Evolutionary conservation across 2,797 vertebrate species (phyloP).

Genomic region (Gadopsis bispinosus): DNA sequence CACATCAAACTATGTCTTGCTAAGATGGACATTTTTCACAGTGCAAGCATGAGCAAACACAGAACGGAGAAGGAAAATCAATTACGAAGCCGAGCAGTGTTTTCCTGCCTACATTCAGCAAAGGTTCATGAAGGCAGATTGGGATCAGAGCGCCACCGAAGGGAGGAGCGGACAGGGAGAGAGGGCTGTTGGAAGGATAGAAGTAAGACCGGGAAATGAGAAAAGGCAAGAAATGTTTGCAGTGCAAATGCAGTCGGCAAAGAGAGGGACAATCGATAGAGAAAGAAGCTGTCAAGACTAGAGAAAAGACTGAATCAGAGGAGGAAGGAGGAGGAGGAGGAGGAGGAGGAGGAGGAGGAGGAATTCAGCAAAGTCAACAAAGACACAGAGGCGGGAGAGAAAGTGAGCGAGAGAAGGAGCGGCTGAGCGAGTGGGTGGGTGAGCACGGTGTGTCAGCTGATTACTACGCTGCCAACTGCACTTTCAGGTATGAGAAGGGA

Average conservation of each 20-base stretch:
- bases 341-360: conserved; percentile 20
- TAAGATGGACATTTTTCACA: conserved; percentile 1
- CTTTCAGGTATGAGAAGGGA: conserved; percentile 38
- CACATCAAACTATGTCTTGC: background rate
- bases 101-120: conserved; percentile 25
- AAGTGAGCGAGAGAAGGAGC: conserved; percentile 14
- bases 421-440: background rate
- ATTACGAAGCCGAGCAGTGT: conserved; percentile 10
- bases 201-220: conserved; percentile 7
- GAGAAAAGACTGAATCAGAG: conserved; percentile 30
- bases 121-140: conserved; percentile 36
- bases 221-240: conserved; percentile 24
- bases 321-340: conserved; percentile 20
- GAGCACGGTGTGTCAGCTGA: conserved; percentile 35
- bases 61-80: conserved; percentile 35
- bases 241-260: conserved; percentile 28
- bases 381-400: conserved; percentile 24
- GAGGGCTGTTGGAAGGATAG: background rate
- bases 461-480: conserved; percentile 12
- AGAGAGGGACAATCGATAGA: conserved; percentile 43
- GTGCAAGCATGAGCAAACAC: conserved; percentile 2
- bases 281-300: conserved; percentile 46
- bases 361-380: conserved; percentile 53
- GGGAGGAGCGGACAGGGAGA: background rate
- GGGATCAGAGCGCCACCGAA: conserved; percentile 23